phyloP scores from a whole-genome alignment of 1,140 invertebrate genomes.

The Drosophila lini region DNA sequence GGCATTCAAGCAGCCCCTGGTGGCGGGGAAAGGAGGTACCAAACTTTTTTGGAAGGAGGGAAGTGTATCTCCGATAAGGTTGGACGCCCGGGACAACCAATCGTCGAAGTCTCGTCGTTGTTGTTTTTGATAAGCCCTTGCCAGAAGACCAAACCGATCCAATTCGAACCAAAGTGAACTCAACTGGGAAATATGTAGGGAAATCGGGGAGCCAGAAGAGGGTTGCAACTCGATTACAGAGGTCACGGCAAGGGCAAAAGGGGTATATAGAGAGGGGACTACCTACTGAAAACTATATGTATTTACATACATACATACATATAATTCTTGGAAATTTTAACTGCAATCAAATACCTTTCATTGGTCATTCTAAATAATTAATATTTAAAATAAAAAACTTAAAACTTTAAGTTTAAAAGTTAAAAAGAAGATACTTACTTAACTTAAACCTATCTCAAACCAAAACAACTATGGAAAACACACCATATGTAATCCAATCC shows the following conservation, averaged over 20 bases:
- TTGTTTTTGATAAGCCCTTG: slow-evolving; percentile 38
- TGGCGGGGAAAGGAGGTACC: background rate
- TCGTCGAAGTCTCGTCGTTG: slow-evolving; percentile 5
- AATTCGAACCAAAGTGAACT: background rate
- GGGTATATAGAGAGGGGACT: background rate
- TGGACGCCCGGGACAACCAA: slow-evolving; percentile 31
- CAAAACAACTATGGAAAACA: background rate
- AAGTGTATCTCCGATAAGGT: slow-evolving; percentile 43
- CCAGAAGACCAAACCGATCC: slow-evolving; percentile 1
- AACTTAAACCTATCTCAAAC: background rate
- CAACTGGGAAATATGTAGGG: background rate
- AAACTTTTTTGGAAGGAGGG: background rate
- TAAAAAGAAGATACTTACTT: background rate
- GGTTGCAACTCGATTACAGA: slow-evolving; percentile 15
- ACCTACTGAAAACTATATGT: background rate
- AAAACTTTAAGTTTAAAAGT: background rate
- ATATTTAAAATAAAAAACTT: background rate
- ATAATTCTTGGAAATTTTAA: background rate
- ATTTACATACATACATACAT: too few relatives aligned
- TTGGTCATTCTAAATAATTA: background rate
- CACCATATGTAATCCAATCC: slow-evolving; percentile 10
- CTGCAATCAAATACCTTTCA: slow-evolving; percentile 8
- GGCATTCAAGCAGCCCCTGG: background rate
- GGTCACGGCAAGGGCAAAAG: slow-evolving; percentile 35
- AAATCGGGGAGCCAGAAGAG: slow-evolving; percentile 3